phyloP scores from a whole-genome alignment of 2,888 invertebrate species.

The Acronicta aceris region DNA sequence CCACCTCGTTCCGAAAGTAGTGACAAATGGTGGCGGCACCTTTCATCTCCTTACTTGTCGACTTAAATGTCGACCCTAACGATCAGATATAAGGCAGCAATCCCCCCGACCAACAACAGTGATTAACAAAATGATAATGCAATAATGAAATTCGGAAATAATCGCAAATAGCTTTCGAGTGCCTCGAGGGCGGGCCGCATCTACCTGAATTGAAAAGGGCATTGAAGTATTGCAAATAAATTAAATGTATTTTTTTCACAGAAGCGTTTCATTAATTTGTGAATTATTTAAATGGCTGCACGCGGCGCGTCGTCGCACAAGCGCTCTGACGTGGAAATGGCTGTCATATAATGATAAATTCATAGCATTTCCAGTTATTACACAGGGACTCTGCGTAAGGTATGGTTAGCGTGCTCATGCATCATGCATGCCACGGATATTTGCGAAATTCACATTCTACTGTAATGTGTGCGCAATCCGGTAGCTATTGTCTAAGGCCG shows the following conservation, averaged over 20 bases:
- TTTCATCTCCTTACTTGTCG: slow-evolving; percentile 80
- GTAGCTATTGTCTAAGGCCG: slow-evolving; percentile 76
- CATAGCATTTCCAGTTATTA: slow-evolving; percentile 64
- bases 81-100: slow-evolving; percentile 53
- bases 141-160: slow-evolving; percentile 86
- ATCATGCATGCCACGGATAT: slow-evolving; percentile 68
- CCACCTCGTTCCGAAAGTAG: slow-evolving; percentile 85
- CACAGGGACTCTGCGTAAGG: slow-evolving; percentile 56
- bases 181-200: slow-evolving; percentile 68
- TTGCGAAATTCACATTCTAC: slow-evolving; percentile 69
- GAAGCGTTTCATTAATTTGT: slow-evolving; percentile 53
- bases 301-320: slow-evolving; percentile 30
- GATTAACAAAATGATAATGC: slow-evolving; percentile 83
- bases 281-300: slow-evolving; percentile 50
- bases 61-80: slow-evolving; percentile 65
- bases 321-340: slow-evolving; percentile 39
- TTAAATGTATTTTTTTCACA: slow-evolving; percentile 58
- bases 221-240: slow-evolving; percentile 70
- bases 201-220: slow-evolving; percentile 76
- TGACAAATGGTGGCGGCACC: slow-evolving; percentile 87
- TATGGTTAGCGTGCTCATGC: slow-evolving; percentile 65
- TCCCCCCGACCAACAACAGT: slow-evolving; percentile 44
- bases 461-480: slow-evolving; percentile 67
- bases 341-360: slow-evolving; percentile 64
- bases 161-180: slow-evolving; percentile 84